Evolutionary conservation across 2,113 vertebrate species (phyloP), one percentile per base, ranked within the genome.

Genomic region (Redunca redunca): DNA sequence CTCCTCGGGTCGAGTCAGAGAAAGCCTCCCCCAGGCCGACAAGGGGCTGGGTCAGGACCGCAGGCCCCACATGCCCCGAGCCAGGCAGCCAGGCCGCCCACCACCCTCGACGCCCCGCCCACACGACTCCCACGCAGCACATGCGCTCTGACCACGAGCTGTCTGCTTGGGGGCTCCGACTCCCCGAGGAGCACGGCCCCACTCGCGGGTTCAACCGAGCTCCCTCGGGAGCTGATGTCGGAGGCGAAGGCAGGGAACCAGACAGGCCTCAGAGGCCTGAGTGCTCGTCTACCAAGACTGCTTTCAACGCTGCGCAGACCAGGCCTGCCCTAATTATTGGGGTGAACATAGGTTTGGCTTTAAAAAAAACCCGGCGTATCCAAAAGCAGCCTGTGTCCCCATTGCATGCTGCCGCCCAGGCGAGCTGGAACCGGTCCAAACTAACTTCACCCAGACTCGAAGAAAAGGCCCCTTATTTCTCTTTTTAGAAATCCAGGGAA

Each of bases 401-500:
- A 8, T 40, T 28, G n/a, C 11, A 62, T 25, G 6, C 30, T 19
- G 40, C 60, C 67, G 91, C 77, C 89, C 28, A 48, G 52, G 84
- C 74, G 40, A 6, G 71, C 12, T 87, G 85, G 55, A 57, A 1
- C 40, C 0, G 17, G 9, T 30, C 62, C 77, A 89, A 36, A 88
- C 8, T 15, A 84, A 55, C 88, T 88, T 48, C 26, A 60, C 74
- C 80, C 81, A 93, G 43, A 36, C 28, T n/a, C 0, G 0, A 83
- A 88, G 78, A 80, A 36, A 46, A 94, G 43, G 74, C 16, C 83
- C 92, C 46, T 81, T 28, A 78, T 19, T 95, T 88, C 80, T 96
- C 82, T 36, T 23, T 96, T 82, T 71, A 67, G 50, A 84, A 74
- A 87, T 19, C 7, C 88, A 89, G 62, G 64, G 60, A 57, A 67